Base-by-base conservation (phyloP, 2,113 vertebrate genomes). In the Lagenorhynchus albirostris region DNA sequence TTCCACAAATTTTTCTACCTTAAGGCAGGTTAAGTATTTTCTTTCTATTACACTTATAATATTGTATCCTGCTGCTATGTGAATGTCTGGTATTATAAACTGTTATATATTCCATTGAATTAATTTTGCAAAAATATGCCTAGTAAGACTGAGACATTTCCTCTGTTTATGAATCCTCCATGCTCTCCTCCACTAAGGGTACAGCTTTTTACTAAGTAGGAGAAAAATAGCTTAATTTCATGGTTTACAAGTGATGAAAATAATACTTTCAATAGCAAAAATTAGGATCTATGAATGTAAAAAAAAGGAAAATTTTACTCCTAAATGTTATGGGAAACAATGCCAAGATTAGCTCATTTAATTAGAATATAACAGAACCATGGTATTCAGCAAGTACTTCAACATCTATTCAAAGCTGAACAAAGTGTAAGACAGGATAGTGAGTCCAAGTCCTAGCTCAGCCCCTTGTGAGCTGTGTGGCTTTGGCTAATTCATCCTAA, bases 221-320 rank as follows among this genome's bases (percentile, higher is more conserved):
- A 97, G 62, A 89, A 93, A 91, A 93, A 44, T 29, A 84, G 44
- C 11, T 96, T 95, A 80, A 91, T 95, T 97, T 95, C 8, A 47
- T 80, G 21, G 62, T 77, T 86, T 80, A 62, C 6, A 79, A 87
- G 25, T 44, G 58, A 94, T 31, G 23, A 65, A 68, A 70, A 73
- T 44, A 53, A 60, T 17, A 87, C 33, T 88, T 90, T 95, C 10
- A 74, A 58, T 82, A 89, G 26, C 18, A 9, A 68, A 70, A n/a
- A 67, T 68, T 63, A 31, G 8, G 7, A 67, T 73, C 21, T 79
- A 58, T 79, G 15, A 81, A 77, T 74, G 20, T 58, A 86, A 65
- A 83, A 71, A 41, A 55, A 31, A 81, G 23, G 31, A 23, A 71
- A 86, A 82, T 76, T 0, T 88, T 95, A 71, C 21, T 87, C 87